phyloP scores from a whole-genome alignment of 2,113 vertebrate genomes.

The Eira barbara region DNA sequence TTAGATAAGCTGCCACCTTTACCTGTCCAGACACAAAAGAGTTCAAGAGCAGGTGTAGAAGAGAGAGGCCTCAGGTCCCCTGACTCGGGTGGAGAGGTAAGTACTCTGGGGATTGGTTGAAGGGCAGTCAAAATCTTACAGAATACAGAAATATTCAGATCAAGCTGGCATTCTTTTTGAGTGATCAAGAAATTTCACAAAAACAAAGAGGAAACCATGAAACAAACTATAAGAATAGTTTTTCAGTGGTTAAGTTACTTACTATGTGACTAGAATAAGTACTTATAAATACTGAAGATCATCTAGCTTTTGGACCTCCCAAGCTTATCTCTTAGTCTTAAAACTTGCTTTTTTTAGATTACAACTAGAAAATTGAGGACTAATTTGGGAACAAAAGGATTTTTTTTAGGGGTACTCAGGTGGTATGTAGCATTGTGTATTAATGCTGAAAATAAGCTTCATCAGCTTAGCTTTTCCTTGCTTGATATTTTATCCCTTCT shows the following conservation, averaged over 20 bases:
- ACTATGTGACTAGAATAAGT: not conserved
- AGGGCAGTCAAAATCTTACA: not conserved
- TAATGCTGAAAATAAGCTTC: not conserved
- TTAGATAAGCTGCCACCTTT: constrained; percentile 78
- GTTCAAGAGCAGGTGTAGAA: constrained; percentile 71
- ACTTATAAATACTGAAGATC: not conserved
- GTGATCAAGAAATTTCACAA: not conserved
- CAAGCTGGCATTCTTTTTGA: not conserved
- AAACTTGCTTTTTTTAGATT: not conserved
- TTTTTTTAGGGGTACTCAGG: not conserved
- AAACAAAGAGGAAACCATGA: not conserved
- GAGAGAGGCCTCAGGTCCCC: constrained; percentile 74
- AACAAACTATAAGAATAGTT: not conserved
- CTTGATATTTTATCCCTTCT: not conserved
- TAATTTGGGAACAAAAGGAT: not conserved
- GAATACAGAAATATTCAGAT: not conserved
- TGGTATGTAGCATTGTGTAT: not conserved
- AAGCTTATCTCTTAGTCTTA: not conserved
- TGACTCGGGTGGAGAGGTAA: constrained; percentile 86
- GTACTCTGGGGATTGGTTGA: not conserved
- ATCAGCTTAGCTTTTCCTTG: not conserved
- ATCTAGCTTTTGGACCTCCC: not conserved
- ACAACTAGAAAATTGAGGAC: not conserved
- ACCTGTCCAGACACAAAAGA: constrained; percentile 65
- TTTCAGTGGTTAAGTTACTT: not conserved